These are phyloP conservation scores for Temnothorax curvispinosus DNA, from an alignment of 1,140 invertebrate species.

Conservation along the genomic window DNA sequence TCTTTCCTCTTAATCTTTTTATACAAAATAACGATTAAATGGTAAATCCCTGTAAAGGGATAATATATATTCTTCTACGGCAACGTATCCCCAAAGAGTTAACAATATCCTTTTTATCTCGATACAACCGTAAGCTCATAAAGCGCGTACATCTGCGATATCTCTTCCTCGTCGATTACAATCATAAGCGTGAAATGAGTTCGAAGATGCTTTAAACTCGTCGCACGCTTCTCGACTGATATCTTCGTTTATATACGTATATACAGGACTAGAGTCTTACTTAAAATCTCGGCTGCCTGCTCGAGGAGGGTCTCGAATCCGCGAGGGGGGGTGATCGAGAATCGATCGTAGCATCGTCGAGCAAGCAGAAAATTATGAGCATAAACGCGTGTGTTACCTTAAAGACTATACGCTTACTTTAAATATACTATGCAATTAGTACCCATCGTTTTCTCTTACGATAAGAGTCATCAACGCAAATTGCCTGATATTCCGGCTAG, in stretches of 20 bases:
- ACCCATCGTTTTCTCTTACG: constrained; percentile 59
- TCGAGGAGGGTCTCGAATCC: constrained; percentile 19
- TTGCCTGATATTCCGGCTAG: constrained; percentile 45
- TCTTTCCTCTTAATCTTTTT: neutral
- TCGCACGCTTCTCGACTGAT: constrained; percentile 20
- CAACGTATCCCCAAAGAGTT: constrained; percentile 3
- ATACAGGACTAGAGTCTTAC: constrained; percentile 78
- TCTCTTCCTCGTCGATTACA: neutral
- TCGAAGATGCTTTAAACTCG: neutral
- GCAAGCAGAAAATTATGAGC: constrained; percentile 66
- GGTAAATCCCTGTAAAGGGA: neutral
- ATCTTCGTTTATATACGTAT: constrained; percentile 71
- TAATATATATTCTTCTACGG: neutral
- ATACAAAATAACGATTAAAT: constrained; percentile 1
- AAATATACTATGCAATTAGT: constrained; percentile 67
- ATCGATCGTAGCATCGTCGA: constrained; percentile 34
- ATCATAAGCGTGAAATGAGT: neutral
- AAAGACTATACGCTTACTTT: constrained; percentile 62
- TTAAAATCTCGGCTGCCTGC: constrained; percentile 65
- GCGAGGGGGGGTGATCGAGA: neutral
- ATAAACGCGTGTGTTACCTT: constrained; percentile 61
- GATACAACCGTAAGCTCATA: constrained; percentile 9
- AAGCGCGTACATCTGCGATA: constrained; percentile 12
- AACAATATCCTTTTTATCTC: neutral
- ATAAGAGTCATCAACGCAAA: constrained; percentile 24